Conservation (phyloP, 2,888 invertebrate genomes). For the Synanthedon myopaeformis region DNA sequence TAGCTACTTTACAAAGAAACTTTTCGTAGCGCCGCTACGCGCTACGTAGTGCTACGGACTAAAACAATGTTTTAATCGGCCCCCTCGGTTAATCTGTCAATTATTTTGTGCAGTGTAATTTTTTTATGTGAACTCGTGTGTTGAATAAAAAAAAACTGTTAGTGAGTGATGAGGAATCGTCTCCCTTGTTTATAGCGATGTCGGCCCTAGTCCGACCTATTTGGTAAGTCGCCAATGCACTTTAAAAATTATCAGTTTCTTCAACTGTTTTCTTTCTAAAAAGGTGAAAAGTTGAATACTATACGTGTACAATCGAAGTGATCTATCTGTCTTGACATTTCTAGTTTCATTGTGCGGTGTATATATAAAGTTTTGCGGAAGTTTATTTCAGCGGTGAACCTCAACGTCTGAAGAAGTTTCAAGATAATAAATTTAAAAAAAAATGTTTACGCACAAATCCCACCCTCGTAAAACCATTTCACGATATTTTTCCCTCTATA, state of each 20-base stretch:
- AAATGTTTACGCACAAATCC: slow-evolving; percentile 64
- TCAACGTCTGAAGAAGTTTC: slow-evolving; percentile 45
- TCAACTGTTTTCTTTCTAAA: slow-evolving; percentile 28
- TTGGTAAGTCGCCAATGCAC: slow-evolving; percentile 50
- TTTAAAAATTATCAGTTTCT: slow-evolving; percentile 11
- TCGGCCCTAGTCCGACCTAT: slow-evolving; percentile 68
- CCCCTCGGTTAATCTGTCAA: slow-evolving; percentile 16
- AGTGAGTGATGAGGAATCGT: slow-evolving; percentile 58
- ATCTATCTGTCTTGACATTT: slow-evolving; percentile 14
- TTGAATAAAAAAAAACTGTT: slow-evolving; percentile 28
- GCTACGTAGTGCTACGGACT: slow-evolving; percentile 36
- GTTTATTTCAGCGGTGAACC: slow-evolving; percentile 58
- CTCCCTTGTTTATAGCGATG: slow-evolving; percentile 65
- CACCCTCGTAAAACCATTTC: slow-evolving; percentile 71
- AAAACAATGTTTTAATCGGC: slow-evolving; percentile 18
- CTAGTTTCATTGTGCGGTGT: slow-evolving; percentile 12
- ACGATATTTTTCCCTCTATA: slow-evolving; percentile 33
- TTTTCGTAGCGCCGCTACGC: slow-evolving; percentile 45
- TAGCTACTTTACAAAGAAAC: slow-evolving; percentile 46
- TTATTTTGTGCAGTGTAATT: slow-evolving; percentile 42
- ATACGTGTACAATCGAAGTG: slow-evolving; percentile 15
- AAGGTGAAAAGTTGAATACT: slow-evolving; percentile 24
- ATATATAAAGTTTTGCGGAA: slow-evolving; percentile 17
- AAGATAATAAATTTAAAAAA: slow-evolving; percentile 24
- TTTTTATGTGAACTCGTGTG: slow-evolving; percentile 37